These are phyloP conservation scores for Xenopus petersii DNA, from an alignment of 2,797 vertebrate genomes.

Conservation along the genomic window DNA sequence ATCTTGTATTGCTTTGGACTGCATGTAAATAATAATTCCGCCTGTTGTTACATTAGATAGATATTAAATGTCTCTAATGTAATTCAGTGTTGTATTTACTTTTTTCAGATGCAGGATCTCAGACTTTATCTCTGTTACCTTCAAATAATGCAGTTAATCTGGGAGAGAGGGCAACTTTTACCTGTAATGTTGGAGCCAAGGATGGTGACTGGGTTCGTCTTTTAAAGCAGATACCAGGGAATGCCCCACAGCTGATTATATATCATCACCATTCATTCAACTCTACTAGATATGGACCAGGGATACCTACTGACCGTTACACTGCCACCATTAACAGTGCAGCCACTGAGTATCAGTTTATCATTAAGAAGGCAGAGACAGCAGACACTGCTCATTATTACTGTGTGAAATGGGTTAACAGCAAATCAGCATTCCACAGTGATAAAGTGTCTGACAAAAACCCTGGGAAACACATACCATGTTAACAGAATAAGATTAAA, in stretches of 20 bases:
- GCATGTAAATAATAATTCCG: background rate
- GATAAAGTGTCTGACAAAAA: conserved; percentile 6
- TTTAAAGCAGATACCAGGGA: conserved; percentile 11
- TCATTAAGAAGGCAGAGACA: conserved; percentile 2
- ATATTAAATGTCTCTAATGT: background rate
- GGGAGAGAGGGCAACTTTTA: background rate
- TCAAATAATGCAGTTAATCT: background rate
- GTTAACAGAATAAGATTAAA: no score
- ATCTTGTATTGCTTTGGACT: background rate
- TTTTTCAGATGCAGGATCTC: background rate
- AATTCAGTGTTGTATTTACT: background rate
- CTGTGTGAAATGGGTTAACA: conserved; percentile 4
- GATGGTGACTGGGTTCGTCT: background rate
- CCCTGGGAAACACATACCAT: no score
- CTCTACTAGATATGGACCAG: conserved; percentile 6
- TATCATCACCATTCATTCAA: conserved; percentile 5
- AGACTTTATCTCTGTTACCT: background rate
- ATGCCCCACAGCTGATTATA: conserved; percentile 12
- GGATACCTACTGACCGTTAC: conserved; percentile 1
- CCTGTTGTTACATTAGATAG: background rate
- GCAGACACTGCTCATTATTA: background rate
- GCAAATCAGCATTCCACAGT: background rate
- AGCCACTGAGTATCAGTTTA: conserved; percentile 6
- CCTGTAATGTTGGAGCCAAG: background rate
- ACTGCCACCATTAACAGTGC: conserved; percentile 6